Base-by-base conservation (phyloP, 2,113 vertebrate genomes). In the Amia ocellicauda region DNA sequence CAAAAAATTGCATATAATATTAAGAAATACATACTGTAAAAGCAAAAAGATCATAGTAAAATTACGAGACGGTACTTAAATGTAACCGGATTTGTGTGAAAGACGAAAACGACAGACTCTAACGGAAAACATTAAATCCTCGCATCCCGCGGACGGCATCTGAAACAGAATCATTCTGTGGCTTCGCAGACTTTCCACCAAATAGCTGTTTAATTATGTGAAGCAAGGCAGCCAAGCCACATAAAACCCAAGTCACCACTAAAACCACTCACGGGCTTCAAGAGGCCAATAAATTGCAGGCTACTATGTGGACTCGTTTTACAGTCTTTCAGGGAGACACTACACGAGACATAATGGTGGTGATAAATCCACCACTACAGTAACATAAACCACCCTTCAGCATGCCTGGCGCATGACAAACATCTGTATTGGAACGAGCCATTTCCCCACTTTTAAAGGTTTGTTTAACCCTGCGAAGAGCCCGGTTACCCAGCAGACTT, bases 231-330 rank as follows among this genome's bases (percentile, higher is more conserved):
- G 14, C 23, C 14, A 66, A 45, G 58, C 55, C 69, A 77, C 27
- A 63, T 58, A 73, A 83, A 78, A 78, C 1, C 54, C 16, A 24
- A 83, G 60, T 70, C 60, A 60, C 63, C 74, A 77, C 66, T 74
- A 72, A 79, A 65, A 67, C 47, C 36, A 63, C 59, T 63, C 28
- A 27, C 1, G 16, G 2, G 50, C 52, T 67, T 78, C 20, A 28
- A 74, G 19, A 49, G 13, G 68, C 56, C 24, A 54, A 24, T 78
- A 80, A 82, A 72, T 28, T n/a, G 17, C 14, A 58, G 31, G 29
- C 49, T 74, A 16, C 72, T 68, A 64, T 36, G 45, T 42, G 62
- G 60, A 69, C 3, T n/a, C 17, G 63, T 70, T 76, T 61, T 53
- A 79, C 42, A 49, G 10, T 40, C 27, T 68, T 71, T 66, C 67